Evolutionary conservation across 1,140 invertebrate species (phyloP).

Genomic region (Dinoponera quadriceps): DNA sequence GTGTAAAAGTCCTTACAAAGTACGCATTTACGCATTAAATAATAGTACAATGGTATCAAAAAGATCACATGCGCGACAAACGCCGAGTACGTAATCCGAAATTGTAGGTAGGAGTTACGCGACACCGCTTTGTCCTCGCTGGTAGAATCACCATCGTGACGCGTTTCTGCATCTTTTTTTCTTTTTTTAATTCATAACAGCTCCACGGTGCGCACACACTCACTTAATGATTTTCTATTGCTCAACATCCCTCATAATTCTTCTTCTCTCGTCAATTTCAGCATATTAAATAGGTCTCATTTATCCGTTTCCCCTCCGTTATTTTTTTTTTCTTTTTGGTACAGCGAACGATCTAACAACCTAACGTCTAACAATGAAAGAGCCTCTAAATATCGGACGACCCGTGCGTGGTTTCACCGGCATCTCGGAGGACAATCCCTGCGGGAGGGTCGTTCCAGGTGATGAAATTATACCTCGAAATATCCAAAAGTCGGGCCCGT

Average conservation of each 20-base stretch:
- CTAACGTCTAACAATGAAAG: slow-evolving; percentile 73
- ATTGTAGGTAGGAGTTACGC: not conserved
- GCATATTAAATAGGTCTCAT: slow-evolving; percentile 67
- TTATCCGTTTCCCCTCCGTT: not conserved
- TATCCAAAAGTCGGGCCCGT: too few relatives aligned
- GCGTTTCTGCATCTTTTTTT: not conserved
- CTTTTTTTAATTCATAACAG: slow-evolving; percentile 70
- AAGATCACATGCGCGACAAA: not conserved
- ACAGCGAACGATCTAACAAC: slow-evolving; percentile 73
- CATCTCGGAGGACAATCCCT: too few relatives aligned
- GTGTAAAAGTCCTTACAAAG: not conserved
- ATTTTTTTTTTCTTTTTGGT: slow-evolving; percentile 65
- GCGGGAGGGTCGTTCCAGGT: too few relatives aligned
- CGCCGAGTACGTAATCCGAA: not conserved
- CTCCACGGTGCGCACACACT: slow-evolving; percentile 64
- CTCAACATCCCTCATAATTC: slow-evolving; percentile 70
- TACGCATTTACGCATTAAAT: slow-evolving; percentile 13
- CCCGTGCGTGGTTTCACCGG: too few relatives aligned
- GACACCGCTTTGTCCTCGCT: not conserved
- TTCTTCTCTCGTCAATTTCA: slow-evolving; percentile 64
- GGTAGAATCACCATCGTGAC: slow-evolving; percentile 5
- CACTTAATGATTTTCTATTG: slow-evolving; percentile 57
- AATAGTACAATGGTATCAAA: slow-evolving; percentile 8
- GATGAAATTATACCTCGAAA: too few relatives aligned
- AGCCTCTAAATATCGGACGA: slow-evolving; percentile 60